Conservation (phyloP, 1,140 invertebrate genomes). For the Lepidurus couesii region DNA sequence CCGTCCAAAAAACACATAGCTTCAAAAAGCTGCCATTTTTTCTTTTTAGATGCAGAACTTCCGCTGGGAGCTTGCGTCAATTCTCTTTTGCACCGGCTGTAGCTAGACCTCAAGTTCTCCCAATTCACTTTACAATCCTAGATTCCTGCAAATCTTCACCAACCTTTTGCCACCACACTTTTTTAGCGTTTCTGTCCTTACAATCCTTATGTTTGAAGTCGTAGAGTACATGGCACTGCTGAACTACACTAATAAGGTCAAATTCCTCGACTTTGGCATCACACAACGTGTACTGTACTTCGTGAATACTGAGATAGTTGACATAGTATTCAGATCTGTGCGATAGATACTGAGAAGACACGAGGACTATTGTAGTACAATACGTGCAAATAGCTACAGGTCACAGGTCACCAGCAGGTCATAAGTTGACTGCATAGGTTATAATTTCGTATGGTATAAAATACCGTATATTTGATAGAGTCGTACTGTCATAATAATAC, state of each 20-base stretch:
- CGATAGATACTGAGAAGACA: no score
- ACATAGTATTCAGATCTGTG: no score
- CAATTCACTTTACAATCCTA: background rate
- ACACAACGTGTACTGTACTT: no score
- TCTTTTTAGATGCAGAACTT: background rate
- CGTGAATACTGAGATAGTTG: no score
- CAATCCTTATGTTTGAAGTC: background rate
- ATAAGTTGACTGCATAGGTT: background rate
- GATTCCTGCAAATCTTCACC: background rate
- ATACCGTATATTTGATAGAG: conserved; percentile 41
- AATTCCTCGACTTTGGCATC: no score
- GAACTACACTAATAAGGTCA: background rate
- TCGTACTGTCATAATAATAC: background rate
- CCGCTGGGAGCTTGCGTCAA: background rate
- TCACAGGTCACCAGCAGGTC: no score
- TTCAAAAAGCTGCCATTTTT: background rate
- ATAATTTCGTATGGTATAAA: conserved; percentile 46
- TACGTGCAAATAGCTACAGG: no score
- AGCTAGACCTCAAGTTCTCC: background rate
- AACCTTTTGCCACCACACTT: background rate
- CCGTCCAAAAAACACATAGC: background rate
- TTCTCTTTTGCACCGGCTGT: background rate
- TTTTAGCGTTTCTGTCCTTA: background rate
- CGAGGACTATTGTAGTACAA: no score
- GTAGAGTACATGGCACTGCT: background rate